phyloP scores from a whole-genome alignment of 53 echinoderm and acorn worm species.

The Paracentrotus lividus region DNA sequence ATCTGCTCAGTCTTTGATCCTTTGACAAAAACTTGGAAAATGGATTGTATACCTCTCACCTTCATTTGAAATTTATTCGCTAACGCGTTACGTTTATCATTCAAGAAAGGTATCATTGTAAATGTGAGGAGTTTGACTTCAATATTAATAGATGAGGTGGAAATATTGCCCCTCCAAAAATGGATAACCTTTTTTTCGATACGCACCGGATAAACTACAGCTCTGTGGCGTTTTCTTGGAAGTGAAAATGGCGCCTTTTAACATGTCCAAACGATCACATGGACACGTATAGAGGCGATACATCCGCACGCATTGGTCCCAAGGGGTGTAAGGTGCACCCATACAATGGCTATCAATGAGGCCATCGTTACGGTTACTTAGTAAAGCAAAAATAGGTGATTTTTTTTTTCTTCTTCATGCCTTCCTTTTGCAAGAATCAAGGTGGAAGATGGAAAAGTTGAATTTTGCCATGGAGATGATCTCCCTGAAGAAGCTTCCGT shows the following conservation, averaged over 20 bases:
- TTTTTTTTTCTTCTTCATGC: background rate
- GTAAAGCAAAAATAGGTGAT: background rate
- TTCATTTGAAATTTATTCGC: no score
- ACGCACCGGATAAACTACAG: background rate
- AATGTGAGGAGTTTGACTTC: no score
- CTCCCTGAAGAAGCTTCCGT: background rate
- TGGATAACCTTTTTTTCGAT: no score
- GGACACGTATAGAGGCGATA: background rate
- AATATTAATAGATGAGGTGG: no score
- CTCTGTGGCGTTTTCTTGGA: conserved; percentile 1
- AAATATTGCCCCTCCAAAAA: no score
- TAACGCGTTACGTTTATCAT: no score
- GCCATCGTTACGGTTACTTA: conserved; percentile 22
- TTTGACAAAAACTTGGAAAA: no score
- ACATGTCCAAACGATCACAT: conserved; percentile 13
- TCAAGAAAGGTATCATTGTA: no score
- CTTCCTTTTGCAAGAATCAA: background rate
- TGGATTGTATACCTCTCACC: no score
- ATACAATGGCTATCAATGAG: background rate
- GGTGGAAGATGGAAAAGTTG: no score
- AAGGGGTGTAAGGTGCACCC: background rate
- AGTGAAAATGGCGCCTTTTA: background rate
- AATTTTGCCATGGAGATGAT: no score
- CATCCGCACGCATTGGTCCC: background rate
- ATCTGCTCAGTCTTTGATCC: no score